Conservation (phyloP, 2,113 vertebrate genomes). For the Solea senegalensis region DNA sequence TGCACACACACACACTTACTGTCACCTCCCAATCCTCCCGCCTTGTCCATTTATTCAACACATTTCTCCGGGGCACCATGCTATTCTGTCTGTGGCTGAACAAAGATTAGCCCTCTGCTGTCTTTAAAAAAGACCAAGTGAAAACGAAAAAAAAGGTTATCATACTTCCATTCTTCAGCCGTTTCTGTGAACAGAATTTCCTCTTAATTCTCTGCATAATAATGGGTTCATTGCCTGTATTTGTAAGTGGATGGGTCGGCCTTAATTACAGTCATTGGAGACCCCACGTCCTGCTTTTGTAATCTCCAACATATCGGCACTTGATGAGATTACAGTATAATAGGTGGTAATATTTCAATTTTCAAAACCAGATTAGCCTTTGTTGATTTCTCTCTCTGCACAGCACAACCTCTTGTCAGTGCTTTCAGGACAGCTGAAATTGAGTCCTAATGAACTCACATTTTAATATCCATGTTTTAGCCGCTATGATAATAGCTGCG, state of each 20-base stretch:
- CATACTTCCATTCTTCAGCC: slow-evolving; percentile 61
- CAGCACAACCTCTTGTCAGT: slow-evolving; percentile 7
- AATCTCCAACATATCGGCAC: slow-evolving; percentile 58
- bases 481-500: neutral
- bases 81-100: slow-evolving; percentile 50
- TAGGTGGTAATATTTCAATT: slow-evolving; percentile 68
- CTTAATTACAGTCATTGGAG: slow-evolving; percentile 69
- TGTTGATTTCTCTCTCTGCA: slow-evolving; percentile 38
- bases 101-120: slow-evolving; percentile 63
- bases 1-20: slow-evolving; percentile 22
- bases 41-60: slow-evolving; percentile 54
- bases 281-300: slow-evolving; percentile 53
- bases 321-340: slow-evolving; percentile 69
- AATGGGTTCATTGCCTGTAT: slow-evolving; percentile 68
- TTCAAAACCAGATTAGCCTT: slow-evolving; percentile 56
- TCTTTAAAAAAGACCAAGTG: slow-evolving; percentile 56
- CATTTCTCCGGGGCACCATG: slow-evolving; percentile 47
- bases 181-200: slow-evolving; percentile 59
- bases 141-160: slow-evolving; percentile 43
- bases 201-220: slow-evolving; percentile 51
- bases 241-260: slow-evolving; percentile 60
- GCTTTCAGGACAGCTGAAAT: slow-evolving; percentile 30
- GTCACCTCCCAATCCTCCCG: slow-evolving; percentile 10
- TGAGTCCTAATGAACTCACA: slow-evolving; percentile 39
- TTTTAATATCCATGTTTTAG: slow-evolving; percentile 40